Percentiles rank a stretch among this genome's conserved stretches.
Evolutionary conservation across 2,113 vertebrate genomes (phyloP).

Genomic region (Delphinus delphis): DNA sequence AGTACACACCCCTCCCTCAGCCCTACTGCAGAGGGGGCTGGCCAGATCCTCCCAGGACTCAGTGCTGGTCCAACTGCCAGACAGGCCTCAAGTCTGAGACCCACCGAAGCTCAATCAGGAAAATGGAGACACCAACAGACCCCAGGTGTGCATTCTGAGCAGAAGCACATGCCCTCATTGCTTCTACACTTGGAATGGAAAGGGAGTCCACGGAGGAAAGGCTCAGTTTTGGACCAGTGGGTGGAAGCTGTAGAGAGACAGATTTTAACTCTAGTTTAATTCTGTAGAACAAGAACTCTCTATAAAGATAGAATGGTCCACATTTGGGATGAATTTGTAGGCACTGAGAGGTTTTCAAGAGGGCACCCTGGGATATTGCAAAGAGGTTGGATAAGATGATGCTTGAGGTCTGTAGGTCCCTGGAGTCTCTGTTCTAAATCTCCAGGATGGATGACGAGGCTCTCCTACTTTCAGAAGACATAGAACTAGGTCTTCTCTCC

Average conservation of each 20-base stretch:
- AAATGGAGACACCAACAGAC: neutral
- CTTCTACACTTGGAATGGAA: neutral
- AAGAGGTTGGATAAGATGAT: neutral
- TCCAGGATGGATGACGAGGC: neutral
- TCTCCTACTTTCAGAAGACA: neutral
- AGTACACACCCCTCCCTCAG: neutral
- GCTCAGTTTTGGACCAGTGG: neutral
- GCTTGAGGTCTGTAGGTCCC: neutral
- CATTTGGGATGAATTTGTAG: neutral
- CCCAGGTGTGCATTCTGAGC: no score
- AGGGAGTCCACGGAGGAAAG: neutral
- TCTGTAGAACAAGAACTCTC: neutral
- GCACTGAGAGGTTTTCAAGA: neutral
- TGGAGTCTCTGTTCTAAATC: neutral
- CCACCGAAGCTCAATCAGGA: neutral
- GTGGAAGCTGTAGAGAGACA: neutral
- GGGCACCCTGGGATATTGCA: neutral
- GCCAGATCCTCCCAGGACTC: neutral
- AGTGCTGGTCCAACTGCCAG: neutral
- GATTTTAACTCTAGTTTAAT: neutral
- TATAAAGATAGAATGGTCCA: neutral
- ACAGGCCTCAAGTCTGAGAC: neutral
- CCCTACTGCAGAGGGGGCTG: neutral
- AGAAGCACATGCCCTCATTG: neutral
- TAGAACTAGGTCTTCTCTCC: neutral